Percentiles rank a stretch among this genome's conserved stretches.
These are phyloP conservation scores for Kradibia gibbosae DNA, from an alignment of 1,140 invertebrate genomes.

Conservation along the genomic window DNA sequence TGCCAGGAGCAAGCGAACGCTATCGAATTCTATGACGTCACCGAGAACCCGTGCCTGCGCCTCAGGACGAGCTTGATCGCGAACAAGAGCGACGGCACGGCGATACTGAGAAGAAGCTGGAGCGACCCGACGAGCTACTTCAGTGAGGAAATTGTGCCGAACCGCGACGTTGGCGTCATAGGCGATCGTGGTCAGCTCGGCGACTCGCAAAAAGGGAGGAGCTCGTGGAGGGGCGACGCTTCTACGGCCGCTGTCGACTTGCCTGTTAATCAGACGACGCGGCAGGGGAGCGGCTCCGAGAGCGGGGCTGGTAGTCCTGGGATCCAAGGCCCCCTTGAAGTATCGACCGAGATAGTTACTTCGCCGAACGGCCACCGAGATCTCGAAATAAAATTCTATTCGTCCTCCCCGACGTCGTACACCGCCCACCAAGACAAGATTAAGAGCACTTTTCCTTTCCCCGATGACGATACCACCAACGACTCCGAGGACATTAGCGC, in stretches of 20 bases:
- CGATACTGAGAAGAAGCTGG: conserved; percentile 76
- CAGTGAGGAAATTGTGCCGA: conserved; percentile 61
- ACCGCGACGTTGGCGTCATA: conserved; percentile 73
- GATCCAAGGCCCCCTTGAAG: conserved; percentile 72
- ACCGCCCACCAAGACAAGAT: neutral
- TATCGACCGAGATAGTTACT: conserved; percentile 85
- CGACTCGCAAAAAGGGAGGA: conserved; percentile 43
- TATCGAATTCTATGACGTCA: conserved; percentile 52
- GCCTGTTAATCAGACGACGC: conserved; percentile 57
- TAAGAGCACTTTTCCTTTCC: conserved; percentile 47
- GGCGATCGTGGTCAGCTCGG: conserved; percentile 69
- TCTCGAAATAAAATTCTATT: conserved; percentile 85
- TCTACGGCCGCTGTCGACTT: conserved; percentile 51
- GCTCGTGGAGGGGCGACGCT: conserved; percentile 61
- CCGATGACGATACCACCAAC: conserved; percentile 56
- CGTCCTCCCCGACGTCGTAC: conserved; percentile 69
- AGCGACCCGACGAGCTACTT: conserved; percentile 75
- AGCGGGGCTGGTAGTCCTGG: conserved; percentile 36
- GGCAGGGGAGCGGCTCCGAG: neutral
- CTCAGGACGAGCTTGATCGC: neutral
- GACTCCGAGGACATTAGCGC: conserved; percentile 65
- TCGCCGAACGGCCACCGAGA: conserved; percentile 84
- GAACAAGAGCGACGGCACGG: conserved; percentile 57
- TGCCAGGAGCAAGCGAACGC: conserved; percentile 56
- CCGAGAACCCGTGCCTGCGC: conserved; percentile 33